Conservation (phyloP, 2,888 invertebrate genomes). For the Sericinus montela region DNA sequence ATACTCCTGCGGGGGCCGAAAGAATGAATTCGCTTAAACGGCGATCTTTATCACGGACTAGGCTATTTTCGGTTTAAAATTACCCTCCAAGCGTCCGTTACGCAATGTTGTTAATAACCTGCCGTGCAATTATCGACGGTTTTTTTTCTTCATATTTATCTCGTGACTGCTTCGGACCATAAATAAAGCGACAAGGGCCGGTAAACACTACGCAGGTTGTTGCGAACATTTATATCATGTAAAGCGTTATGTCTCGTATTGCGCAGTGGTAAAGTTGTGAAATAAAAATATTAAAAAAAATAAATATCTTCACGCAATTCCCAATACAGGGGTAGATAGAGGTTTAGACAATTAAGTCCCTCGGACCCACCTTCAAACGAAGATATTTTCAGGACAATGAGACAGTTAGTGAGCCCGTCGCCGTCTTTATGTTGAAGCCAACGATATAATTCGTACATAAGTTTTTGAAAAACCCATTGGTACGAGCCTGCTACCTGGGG, state of each 20-base stretch:
- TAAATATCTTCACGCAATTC: too few relatives aligned
- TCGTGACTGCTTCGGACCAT: slow-evolving; percentile 32
- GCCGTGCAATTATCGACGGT: slow-evolving; percentile 28
- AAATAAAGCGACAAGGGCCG: slow-evolving; percentile 6
- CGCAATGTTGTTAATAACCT: slow-evolving; percentile 36
- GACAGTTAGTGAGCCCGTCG: too few relatives aligned
- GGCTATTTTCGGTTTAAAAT: slow-evolving; percentile 28
- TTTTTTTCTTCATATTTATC: slow-evolving; percentile 27
- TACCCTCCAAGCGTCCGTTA: slow-evolving; percentile 27
- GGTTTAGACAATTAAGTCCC: too few relatives aligned
- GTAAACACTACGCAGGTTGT: neutral
- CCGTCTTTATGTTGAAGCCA: too few relatives aligned
- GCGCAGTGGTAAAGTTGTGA: too few relatives aligned
- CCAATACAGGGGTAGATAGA: too few relatives aligned
- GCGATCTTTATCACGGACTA: slow-evolving; percentile 28
- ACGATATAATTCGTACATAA: too few relatives aligned
- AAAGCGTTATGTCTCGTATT: neutral
- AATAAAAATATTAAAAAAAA: too few relatives aligned
- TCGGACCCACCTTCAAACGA: too few relatives aligned
- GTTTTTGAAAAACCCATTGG: too few relatives aligned
- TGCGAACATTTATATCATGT: neutral
- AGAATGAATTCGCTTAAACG: slow-evolving; percentile 26
- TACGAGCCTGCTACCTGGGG: too few relatives aligned
- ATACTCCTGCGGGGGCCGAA: slow-evolving; percentile 25
- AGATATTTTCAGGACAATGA: too few relatives aligned